Evolutionary conservation across 92 coral and sea anemone species (phyloP).

Genomic region (Chrysogorgia sp.): DNA sequence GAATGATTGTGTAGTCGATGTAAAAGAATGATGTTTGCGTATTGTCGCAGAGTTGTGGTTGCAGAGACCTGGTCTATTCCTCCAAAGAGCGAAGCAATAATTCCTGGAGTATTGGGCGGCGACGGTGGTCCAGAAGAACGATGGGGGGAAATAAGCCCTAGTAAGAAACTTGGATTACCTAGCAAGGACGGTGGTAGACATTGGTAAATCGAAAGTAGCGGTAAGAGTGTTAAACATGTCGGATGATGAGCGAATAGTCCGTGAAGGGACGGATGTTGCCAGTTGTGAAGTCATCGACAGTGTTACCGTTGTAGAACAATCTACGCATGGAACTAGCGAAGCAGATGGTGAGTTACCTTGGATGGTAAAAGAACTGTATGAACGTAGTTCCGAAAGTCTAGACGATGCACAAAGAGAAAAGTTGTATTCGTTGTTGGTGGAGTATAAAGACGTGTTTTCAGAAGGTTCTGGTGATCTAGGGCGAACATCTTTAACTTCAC

Average conservation of each 20-base stretch:
- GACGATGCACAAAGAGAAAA: constrained; percentile 27
- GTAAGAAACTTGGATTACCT: constrained; percentile 13
- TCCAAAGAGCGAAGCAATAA: constrained; percentile 46
- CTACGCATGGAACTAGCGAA: background rate
- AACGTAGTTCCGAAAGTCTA: constrained; percentile 36
- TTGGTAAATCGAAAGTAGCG: constrained; percentile 10
- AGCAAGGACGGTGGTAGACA: constrained; percentile 44
- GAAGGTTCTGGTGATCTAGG: constrained; percentile 37
- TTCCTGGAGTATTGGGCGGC: constrained; percentile 44
- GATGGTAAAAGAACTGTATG: constrained; percentile 41
- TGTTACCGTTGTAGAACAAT: constrained; percentile 1
- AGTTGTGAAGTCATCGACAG: constrained; percentile 36
- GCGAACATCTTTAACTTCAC: too few relatives aligned
- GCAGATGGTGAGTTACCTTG: constrained; percentile 23
- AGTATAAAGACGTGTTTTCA: constrained; percentile 53
- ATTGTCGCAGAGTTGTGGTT: constrained; percentile 36
- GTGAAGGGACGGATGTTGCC: constrained; percentile 31
- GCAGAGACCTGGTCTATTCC: constrained; percentile 44
- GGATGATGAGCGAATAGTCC: constrained; percentile 29
- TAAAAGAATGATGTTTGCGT: background rate
- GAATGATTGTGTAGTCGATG: constrained; percentile 23
- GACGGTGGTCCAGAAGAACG: constrained; percentile 35
- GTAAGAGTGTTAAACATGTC: constrained; percentile 33
- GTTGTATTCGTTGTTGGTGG: constrained; percentile 21
- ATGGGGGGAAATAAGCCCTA: constrained; percentile 19